Conservation (phyloP, 2,888 invertebrate genomes). For the Pristionchus entomophagus region DNA sequence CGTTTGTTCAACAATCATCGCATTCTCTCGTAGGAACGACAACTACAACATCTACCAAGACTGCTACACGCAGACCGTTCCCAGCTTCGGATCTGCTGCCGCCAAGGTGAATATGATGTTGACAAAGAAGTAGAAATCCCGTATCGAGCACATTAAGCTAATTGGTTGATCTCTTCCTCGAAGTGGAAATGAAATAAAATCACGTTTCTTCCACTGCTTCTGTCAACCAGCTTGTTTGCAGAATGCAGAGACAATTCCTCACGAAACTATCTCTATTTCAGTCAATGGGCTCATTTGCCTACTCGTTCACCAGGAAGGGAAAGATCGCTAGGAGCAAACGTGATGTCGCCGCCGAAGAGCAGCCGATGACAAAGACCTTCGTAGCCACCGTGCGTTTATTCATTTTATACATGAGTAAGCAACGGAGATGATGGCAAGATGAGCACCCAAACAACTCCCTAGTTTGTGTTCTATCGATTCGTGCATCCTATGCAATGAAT, state of each 20-base stretch:
- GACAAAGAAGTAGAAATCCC: not conserved
- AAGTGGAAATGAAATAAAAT: no score
- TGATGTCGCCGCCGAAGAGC: not conserved
- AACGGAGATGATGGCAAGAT: not conserved
- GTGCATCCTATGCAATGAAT: not conserved
- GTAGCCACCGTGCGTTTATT: not conserved
- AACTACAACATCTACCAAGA: constrained; percentile 72
- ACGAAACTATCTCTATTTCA: not conserved
- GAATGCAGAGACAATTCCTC: no score
- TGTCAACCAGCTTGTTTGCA: no score
- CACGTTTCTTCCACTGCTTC: no score
- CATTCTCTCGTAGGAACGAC: constrained; percentile 64
- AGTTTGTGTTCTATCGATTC: no score
- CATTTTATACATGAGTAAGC: not conserved
- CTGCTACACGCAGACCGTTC: constrained; percentile 59
- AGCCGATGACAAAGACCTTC: constrained; percentile 2
- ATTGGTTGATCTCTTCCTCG: no score
- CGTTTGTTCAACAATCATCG: no score
- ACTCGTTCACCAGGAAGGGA: not conserved
- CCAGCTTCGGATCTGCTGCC: constrained; percentile 35
- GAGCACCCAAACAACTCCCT: no score
- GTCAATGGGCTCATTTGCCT: not conserved
- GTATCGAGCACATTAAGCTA: not conserved
- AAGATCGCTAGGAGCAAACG: not conserved
- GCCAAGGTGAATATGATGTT: not conserved